Conservation (phyloP, 2,113 vertebrate species). For the Myrmophylax atrothorax region DNA sequence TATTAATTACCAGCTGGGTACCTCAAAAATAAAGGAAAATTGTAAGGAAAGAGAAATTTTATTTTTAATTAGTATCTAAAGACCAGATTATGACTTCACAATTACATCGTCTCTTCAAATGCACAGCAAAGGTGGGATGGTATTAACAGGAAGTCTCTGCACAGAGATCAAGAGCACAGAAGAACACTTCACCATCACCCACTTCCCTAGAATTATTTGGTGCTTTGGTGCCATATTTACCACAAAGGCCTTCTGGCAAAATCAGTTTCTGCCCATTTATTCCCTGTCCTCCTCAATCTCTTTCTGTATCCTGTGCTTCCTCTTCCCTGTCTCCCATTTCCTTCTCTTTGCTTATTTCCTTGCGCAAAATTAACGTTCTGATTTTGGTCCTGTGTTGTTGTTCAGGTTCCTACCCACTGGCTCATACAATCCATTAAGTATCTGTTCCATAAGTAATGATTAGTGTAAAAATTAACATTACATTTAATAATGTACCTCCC, state of each 20-base stretch:
- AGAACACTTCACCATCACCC: neutral
- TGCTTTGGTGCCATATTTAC: neutral
- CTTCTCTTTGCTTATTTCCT: neutral
- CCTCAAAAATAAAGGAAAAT: neutral
- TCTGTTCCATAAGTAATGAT: neutral
- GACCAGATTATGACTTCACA: neutral
- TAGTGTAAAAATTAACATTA: conserved; percentile 9
- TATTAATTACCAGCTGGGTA: neutral
- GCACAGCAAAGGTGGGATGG: neutral
- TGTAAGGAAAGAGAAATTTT: neutral
- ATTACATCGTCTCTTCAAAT: neutral
- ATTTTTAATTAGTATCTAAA: neutral
- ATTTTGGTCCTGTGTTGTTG: neutral
- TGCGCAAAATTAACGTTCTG: neutral
- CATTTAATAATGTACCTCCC: neutral
- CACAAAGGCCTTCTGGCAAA: neutral
- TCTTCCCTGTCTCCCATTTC: neutral
- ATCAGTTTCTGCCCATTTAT: neutral
- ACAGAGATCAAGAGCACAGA: neutral
- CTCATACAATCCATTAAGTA: neutral
- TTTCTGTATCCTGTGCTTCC: neutral
- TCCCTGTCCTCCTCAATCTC: neutral
- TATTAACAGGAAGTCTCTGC: neutral
- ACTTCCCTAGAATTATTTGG: neutral
- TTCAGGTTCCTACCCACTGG: neutral